Evolutionary conservation across 2,797 vertebrate genomes (phyloP).

Genomic region (Natrix natrix): DNA sequence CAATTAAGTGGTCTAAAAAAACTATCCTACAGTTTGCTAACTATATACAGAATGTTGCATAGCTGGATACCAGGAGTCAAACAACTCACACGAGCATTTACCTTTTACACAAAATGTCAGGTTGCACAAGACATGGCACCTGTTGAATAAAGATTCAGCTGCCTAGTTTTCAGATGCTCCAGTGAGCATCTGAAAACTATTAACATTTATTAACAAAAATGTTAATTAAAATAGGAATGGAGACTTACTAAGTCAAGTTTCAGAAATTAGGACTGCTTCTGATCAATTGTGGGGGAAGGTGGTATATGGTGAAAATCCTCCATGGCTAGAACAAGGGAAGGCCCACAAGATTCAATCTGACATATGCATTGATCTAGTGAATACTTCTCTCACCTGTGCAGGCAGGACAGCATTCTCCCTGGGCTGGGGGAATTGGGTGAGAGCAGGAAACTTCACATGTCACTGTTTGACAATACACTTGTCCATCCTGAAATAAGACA

Average conservation of each 20-base stretch:
- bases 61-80: not conserved
- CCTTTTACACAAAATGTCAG: not conserved
- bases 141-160: not conserved
- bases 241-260: not conserved
- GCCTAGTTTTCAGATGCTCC: not conserved
- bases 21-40: not conserved
- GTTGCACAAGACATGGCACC: not conserved
- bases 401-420: conserved; percentile 66
- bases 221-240: not conserved
- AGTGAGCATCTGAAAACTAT: too few species aligned
- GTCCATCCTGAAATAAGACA: conserved; percentile 63
- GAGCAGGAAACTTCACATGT: conserved; percentile 68
- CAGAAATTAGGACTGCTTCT: not conserved
- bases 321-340: not conserved
- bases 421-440: conserved; percentile 62
- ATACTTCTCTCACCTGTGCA: conserved; percentile 61
- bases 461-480: conserved; percentile 62
- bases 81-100: not conserved
- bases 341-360: not conserved
- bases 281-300: not conserved
- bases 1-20: not conserved
- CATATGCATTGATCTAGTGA: not conserved
- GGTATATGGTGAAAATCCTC: not conserved
- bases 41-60: not conserved
- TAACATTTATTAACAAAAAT: not conserved